Base-by-base conservation (phyloP, 2,113 vertebrate genomes). In the Bufo bufo region DNA sequence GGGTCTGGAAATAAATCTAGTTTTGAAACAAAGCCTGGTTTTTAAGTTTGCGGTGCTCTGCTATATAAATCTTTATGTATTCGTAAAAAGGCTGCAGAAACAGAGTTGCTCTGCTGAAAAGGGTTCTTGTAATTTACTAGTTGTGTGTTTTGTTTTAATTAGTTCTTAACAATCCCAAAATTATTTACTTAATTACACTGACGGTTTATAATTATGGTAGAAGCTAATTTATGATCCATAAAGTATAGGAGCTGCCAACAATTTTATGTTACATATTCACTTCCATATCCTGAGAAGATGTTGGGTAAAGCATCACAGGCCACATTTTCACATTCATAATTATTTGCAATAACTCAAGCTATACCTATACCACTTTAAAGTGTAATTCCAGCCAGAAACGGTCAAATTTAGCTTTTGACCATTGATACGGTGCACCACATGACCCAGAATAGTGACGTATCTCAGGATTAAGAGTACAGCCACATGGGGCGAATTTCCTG, bases 11-110 rank as follows among this genome's bases (percentile, higher is more conserved):
- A 80, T 80, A 80, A 80, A 56, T 80, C 77, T 78, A 78, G 50
- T 78, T 80, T 80, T 80, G 77, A 80, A 58, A 58, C 54, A 58
- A 80, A 56, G 23, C 23, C 54, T 80, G 52, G 52, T 56, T 80
- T 80, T 56, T 80, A 78, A 56, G 50, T 78, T 75, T 78, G 50
- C 50, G 43, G 19, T 43, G 78, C 58, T 81, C 23, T 81, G 54
- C 78, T 61, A 59, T 59, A 59, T 81, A 81, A 75, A 75, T 75
- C 72, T 75, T 75, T 75, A 75, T 75, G 72, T 50, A 75, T 75
- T 50, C 7, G 72, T 75, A 50, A 75, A 75, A 75, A 75, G 72
- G 16, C 47, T 75, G 3, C 72, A 10, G 17, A 75, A 75, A 50
- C 43, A 45, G 7, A 74, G 71, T 49, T 74, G 49, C 72, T 47